phyloP scores from a whole-genome alignment of 92 coral and sea anemone genomes.

The Blastomussa wellsi region DNA sequence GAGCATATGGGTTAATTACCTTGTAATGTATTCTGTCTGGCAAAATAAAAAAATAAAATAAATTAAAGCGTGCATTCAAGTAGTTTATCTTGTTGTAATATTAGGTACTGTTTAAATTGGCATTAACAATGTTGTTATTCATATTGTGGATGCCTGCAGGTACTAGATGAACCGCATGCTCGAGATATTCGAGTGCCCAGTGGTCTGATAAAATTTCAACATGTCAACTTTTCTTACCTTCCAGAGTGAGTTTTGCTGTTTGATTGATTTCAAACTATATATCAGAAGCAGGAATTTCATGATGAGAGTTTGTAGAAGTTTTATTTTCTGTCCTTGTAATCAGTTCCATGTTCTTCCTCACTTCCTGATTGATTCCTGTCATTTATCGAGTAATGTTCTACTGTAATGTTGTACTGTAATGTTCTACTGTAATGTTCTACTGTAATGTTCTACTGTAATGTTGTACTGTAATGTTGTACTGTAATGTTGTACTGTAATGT shows the following conservation, averaged over 20 bases:
- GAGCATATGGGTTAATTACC: too few species aligned
- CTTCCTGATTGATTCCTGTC: neutral
- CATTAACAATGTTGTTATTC: neutral
- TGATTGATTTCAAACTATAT: neutral
- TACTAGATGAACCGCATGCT: conserved; percentile 82
- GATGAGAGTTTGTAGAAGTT: neutral
- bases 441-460: too few species aligned
- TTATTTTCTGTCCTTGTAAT: neutral
- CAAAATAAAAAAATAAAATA: too few species aligned
- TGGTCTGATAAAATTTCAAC: conserved; percentile 83
- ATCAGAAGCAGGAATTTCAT: neutral
- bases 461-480: too few species aligned
- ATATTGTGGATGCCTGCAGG: conserved; percentile 49
- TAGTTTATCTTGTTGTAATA: neutral
- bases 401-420: too few species aligned
- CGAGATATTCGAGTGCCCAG: conserved; percentile 77
- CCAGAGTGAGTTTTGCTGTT: conserved; percentile 58
- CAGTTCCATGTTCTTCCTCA: neutral
- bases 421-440: too few species aligned
- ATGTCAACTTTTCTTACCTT: conserved; percentile 81
- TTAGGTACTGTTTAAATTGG: neutral
- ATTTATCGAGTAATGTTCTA: neutral
- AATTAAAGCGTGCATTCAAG: too few species aligned
- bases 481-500: too few species aligned
- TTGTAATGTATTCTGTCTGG: too few species aligned